Percentiles rank a stretch among this genome's conserved stretches.
These are phyloP conservation scores for Ammodramus savannarum DNA, from an alignment of 2,113 vertebrate species.

Conservation along the genomic window DNA sequence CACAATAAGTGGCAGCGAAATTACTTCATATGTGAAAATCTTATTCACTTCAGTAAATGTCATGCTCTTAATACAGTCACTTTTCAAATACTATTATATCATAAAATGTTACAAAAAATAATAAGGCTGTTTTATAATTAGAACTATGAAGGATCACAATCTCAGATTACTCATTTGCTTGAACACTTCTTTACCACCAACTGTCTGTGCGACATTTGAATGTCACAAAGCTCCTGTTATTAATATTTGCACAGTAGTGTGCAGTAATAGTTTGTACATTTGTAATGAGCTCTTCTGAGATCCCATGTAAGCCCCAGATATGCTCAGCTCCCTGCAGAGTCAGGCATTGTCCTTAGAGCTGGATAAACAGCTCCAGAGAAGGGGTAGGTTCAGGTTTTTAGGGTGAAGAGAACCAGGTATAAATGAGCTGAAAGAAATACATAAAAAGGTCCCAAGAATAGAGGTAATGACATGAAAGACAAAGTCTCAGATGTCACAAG, in stretches of 20 bases:
- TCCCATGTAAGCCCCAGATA: background rate
- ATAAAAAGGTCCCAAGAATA: background rate
- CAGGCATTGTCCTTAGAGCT: background rate
- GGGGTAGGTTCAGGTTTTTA: background rate
- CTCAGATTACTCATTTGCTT: constrained; percentile 5
- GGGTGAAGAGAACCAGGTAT: background rate
- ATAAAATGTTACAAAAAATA: constrained; percentile 31
- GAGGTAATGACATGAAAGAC: background rate
- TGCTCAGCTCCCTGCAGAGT: background rate
- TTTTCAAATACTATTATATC: constrained; percentile 5
- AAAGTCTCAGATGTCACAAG: background rate
- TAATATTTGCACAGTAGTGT: background rate
- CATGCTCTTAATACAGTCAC: background rate
- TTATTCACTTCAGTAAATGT: constrained; percentile 35
- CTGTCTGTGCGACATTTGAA: constrained; percentile 17
- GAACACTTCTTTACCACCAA: background rate
- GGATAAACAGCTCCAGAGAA: background rate
- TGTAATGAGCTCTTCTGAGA: background rate
- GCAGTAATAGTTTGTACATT: background rate
- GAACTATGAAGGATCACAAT: background rate
- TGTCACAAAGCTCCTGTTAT: background rate
- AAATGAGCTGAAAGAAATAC: background rate
- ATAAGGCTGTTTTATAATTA: constrained; percentile 25
- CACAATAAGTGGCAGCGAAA: background rate
- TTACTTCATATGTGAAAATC: background rate